Evolutionary conservation across 2,888 invertebrate species (phyloP), one percentile per base, ranked within the genome.

Genomic region (Eilema caniola): DNA sequence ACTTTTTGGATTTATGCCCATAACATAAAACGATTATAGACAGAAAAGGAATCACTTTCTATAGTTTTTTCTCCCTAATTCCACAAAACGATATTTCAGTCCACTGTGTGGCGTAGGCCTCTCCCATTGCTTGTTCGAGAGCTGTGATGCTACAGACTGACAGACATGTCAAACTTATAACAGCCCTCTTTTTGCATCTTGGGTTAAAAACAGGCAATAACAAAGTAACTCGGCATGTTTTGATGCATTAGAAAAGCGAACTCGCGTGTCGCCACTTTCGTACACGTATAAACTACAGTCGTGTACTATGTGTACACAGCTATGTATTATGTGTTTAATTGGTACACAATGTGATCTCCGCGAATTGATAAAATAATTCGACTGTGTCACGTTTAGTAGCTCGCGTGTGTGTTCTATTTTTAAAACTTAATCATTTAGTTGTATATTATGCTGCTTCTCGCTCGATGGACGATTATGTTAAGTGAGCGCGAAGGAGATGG

Each of bases 381-480:
- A 75, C 75, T 77, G 66, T 84, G 82, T 85, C 88, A 86, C 87
- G 88, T 86, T 91, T 86, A 83, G 86, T 86, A 83, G 88, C 85
- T 92, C 90, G 90, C 91, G 90, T 93, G 92, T 89, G 87, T 84
- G 85, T 83, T 89, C 91, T 94, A 94, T 93, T 92, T 93, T 88
- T 89, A 89, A 71, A 86, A 86, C 77, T 86, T 83, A 86, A 88
- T 90, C 89, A 90, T 89, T 89, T 83, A 62, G 88, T 83, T 81
- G 79, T 86, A 83, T 85, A 84, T 85, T 83, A 80, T 86, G 76
- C 71, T 67, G 70, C 73, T 71, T 89, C 89, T 86, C 83, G 85
- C 78, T 79, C 85, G 47, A 76, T 37, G 78, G 62, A 23, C 28
- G 37, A 60, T 67, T 65, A 53, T 53, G 64, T 41, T 71, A 53